Percentiles rank a stretch among this genome's conserved stretches.
Conservation (phyloP, 2,888 invertebrate genomes). For the Caenorhabditis plicata region DNA sequence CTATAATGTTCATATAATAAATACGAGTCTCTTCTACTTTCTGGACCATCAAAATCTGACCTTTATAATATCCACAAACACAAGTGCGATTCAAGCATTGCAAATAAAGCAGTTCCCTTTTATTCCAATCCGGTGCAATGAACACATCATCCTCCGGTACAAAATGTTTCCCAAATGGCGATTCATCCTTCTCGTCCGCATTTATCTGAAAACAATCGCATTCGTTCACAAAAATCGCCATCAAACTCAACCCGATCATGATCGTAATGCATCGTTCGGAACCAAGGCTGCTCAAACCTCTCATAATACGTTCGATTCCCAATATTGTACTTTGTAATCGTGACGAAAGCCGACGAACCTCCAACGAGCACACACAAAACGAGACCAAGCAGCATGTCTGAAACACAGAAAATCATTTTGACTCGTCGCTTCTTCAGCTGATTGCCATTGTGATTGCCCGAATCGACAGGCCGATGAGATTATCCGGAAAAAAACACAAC, state of each 20-base stretch:
- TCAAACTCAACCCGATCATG: conserved; percentile 36
- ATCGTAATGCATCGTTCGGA: conserved; percentile 40
- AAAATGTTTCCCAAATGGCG: conserved; percentile 45
- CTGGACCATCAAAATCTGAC: too few relatives aligned
- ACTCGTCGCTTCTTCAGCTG: too few relatives aligned
- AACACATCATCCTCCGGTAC: conserved; percentile 47
- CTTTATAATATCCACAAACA: conserved; percentile 47
- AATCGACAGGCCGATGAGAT: too few relatives aligned
- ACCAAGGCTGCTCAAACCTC: conserved; percentile 49
- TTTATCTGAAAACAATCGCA: conserved; percentile 22
- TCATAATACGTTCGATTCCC: conserved; percentile 38
- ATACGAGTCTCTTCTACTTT: too few relatives aligned
- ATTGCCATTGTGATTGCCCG: too few relatives aligned
- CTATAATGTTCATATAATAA: too few relatives aligned
- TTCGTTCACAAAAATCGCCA: not conserved
- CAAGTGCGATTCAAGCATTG: conserved; percentile 51
- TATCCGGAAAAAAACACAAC: too few relatives aligned
- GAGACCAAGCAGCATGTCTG: too few relatives aligned
- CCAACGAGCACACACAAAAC: too few relatives aligned
- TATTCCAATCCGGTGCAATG: conserved; percentile 33
- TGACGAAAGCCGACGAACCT: too few relatives aligned
- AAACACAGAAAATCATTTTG: too few relatives aligned
- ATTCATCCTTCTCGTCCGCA: conserved; percentile 29
- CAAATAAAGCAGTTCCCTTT: conserved; percentile 36
- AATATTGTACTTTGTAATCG: conserved; percentile 27